phyloP scores from a whole-genome alignment of 1,140 invertebrate genomes.

The Acromyrmex heyeri region DNA sequence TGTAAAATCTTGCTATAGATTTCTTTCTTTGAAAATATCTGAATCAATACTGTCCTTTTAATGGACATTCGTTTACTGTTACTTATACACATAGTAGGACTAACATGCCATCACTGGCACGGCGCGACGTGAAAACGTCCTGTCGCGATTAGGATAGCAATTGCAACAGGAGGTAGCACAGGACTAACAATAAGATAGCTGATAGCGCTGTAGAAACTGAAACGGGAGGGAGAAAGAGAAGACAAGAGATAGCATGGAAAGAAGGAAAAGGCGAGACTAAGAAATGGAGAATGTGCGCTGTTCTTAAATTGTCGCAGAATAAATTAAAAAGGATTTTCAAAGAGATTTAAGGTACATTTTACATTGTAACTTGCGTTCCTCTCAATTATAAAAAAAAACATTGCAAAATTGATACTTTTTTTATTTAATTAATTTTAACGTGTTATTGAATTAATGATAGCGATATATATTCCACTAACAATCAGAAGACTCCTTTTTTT shows the following conservation, averaged over 20 bases:
- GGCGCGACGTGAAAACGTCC: constrained; percentile 82
- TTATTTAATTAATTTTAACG: constrained; percentile 27
- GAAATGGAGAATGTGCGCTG: neutral
- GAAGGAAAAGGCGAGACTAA: too few species aligned
- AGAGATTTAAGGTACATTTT: neutral
- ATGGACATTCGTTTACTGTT: neutral
- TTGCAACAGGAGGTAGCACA: constrained; percentile 82
- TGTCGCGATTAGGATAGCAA: constrained; percentile 83
- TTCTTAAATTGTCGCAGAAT: constrained; percentile 19
- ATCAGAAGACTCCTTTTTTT: neutral
- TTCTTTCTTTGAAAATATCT: neutral
- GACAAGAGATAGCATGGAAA: neutral
- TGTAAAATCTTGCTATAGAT: neutral
- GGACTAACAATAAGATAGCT: constrained; percentile 80
- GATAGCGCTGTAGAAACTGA: constrained; percentile 55
- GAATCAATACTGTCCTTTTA: neutral
- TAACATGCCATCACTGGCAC: constrained; percentile 75
- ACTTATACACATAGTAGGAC: neutral
- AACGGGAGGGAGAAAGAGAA: neutral
- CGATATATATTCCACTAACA: neutral
- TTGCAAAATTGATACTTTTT: constrained; percentile 18
- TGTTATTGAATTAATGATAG: constrained; percentile 21
- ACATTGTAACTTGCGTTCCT: neutral
- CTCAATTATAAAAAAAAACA: neutral
- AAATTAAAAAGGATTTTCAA: constrained; percentile 33